A percentile compares a stretch with the other conserved stretches of the same genome.
phyloP scores from a whole-genome alignment of 2,888 invertebrate species.

The Scaptomyza polygonia region DNA sequence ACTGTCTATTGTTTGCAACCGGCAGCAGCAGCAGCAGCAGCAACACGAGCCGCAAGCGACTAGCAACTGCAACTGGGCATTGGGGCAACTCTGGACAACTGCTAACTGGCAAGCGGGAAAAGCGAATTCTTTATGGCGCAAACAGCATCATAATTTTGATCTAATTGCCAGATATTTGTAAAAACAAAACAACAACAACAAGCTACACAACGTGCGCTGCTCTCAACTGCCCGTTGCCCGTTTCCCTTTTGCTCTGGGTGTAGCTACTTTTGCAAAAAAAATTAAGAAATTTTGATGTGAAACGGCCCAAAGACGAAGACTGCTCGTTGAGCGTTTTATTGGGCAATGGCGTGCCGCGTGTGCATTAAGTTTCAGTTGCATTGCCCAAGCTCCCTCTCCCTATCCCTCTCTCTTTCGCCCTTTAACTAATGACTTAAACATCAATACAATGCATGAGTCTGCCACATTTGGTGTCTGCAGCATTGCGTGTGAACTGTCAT shows the following conservation, averaged over 20 bases:
- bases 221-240: not conserved
- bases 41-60: slow-evolving; percentile 4
- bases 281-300: slow-evolving; percentile 74
- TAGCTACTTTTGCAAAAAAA: slow-evolving; percentile 37
- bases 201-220: slow-evolving; percentile 42
- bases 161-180: slow-evolving; percentile 80
- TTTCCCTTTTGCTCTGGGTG: not conserved
- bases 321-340: slow-evolving; percentile 72
- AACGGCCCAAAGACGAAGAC: slow-evolving; percentile 18
- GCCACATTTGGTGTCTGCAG: slow-evolving; percentile 52
- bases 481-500: slow-evolving; percentile 32
- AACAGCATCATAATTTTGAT: slow-evolving; percentile 82
- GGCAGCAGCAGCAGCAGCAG: slow-evolving; percentile 1
- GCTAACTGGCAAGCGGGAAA: slow-evolving; percentile 46
- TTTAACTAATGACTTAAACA: slow-evolving; percentile 68
- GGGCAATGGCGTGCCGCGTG: slow-evolving; percentile 74
- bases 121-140: slow-evolving; percentile 79
- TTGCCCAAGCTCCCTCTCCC: slow-evolving; percentile 14
- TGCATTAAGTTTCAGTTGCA: slow-evolving; percentile 68
- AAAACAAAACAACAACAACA: slow-evolving; percentile 23
- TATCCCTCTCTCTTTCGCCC: not conserved
- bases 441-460: slow-evolving; percentile 63
- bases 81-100: slow-evolving; percentile 15
- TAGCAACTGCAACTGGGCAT: slow-evolving; percentile 18
- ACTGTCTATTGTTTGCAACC: slow-evolving; percentile 70